Evolutionary conservation across 2,888 invertebrate genomes (phyloP).

Genomic region (Agrochola litura): DNA sequence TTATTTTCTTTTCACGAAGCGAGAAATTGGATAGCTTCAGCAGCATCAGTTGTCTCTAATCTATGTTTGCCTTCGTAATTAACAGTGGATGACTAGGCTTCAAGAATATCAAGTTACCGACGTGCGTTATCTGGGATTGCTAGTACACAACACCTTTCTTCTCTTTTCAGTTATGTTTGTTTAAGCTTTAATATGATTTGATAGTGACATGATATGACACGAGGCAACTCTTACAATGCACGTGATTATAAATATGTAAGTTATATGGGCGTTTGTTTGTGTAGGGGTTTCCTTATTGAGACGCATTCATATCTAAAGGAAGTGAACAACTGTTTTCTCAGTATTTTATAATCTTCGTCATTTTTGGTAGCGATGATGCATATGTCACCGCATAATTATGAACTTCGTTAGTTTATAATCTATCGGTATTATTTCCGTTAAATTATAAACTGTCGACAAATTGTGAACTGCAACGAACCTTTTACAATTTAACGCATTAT

Average conservation of each 20-base stretch:
- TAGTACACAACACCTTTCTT: slow-evolving; percentile 71
- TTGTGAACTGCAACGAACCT: too few relatives aligned
- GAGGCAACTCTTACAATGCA: slow-evolving; percentile 33
- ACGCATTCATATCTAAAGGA: slow-evolving; percentile 4
- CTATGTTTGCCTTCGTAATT: slow-evolving; percentile 80
- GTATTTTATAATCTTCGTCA: slow-evolving; percentile 4
- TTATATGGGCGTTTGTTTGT: slow-evolving; percentile 34
- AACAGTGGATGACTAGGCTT: slow-evolving; percentile 79
- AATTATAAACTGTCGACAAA: too few relatives aligned
- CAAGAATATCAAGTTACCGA: slow-evolving; percentile 83
- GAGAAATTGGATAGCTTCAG: slow-evolving; percentile 77
- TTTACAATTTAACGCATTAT: too few relatives aligned
- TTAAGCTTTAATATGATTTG: slow-evolving; percentile 74
- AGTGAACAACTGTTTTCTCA: slow-evolving; percentile 22
- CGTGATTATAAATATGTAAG: slow-evolving; percentile 27
- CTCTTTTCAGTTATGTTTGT: slow-evolving; percentile 69
- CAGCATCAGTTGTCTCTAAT: slow-evolving; percentile 79
- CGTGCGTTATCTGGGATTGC: slow-evolving; percentile 76
- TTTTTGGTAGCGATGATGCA: slow-evolving; percentile 12
- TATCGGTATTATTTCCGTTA: too few relatives aligned
- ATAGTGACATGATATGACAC: slow-evolving; percentile 72
- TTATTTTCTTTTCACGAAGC: slow-evolving; percentile 66
- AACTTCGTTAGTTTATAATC: too few relatives aligned
- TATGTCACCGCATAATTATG: too few relatives aligned
- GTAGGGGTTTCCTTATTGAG: slow-evolving; percentile 17